Base-by-base conservation (phyloP, 2,888 invertebrate genomes). In the Blastobasis lacticolella region DNA sequence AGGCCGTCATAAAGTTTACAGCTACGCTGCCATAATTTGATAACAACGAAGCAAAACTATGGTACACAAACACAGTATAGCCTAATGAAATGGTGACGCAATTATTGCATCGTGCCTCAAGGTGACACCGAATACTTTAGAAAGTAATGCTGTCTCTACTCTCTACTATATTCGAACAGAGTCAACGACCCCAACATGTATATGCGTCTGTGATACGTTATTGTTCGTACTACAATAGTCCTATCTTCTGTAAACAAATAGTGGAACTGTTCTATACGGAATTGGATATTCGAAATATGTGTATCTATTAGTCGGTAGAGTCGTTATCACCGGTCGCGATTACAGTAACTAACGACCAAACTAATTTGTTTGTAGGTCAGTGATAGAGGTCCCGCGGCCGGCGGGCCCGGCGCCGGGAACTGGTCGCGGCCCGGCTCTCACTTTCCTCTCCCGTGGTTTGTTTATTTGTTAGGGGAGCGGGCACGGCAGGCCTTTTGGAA, bases 81-180 rank as follows among this genome's bases (percentile, higher is more conserved):
- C 61, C 61, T 69, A 74, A 70, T 72, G 67, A 71, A 73, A 64
- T 57, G 58, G 60, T 81, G 76, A 80, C 76, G 81, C 71, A 81
- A 81, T 69, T 59, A 63, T 67, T 59, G 67, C 67, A 68, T 65
- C 84, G 77, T 79, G 78, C 75, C 65, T 75, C 77, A 74, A 78
- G 79, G 80, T 82, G 84, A 81, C 82, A 78, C 72, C 78, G 72
- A 78, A 80, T 81, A 81, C 76, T 88, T 85, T 87, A 87, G 87
- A 88, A 87, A 88, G 87, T 81, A 73, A 64, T 60, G 63, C 41
- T 69, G 68, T 70, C 71, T 75, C 71, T 75, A 70, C 70, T 73
- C 71, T 75, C 71, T 69, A 75, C 71, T 73, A 65, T 65, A 68
- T 69, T 69, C 68, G 66, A 58, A 55, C 60, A 54, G 64, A 75